Base-by-base conservation (phyloP, 64 coral and sea anemone species). In the Actinia equina region DNA sequence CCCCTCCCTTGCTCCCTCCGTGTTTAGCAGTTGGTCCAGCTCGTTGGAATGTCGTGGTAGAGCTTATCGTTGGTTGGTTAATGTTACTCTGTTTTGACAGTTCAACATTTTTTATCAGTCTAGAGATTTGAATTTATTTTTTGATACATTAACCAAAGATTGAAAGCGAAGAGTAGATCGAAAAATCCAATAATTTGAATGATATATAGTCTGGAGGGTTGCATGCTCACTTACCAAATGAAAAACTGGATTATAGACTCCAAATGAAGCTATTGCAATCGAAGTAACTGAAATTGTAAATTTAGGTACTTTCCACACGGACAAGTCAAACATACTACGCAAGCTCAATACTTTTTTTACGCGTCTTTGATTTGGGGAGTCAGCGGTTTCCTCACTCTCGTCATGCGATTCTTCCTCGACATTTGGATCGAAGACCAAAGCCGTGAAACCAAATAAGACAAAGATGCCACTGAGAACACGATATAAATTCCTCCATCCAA, bases 281-380 rank as follows among this genome's bases (percentile, higher is more conserved):
- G 83, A 85, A 18, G 62, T 85, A 5, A 44, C 83, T 0, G 83
- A 4, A 58, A 62, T 60, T 17, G 52, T 57, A 42, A 25, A 85
- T 44, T 58, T 85, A 2, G 83, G 83, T 2, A 60, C 83, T 63
- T 41, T 85, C 83, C 83, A 85, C 55, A 85, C 52, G 55, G 83
- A 85, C 55, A 58, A 22, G 52, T 85, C 83, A 59, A 85, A 85
- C 83, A 81, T 81, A 10, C 6, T 52, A 2, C 78, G 42, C 22
- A 81, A 81, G 20, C 43, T 81, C 2, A 52, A 20, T 20, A 44
- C 78, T 13, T 81, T 81, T 30, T 26, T 74, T 25, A 3, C 26
- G 17, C 44, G 17, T 49, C 22, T 37, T 81, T n/a, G 42, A 49
- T 44, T 19, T 81, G 43, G 44, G 7, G 42, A 49, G 17, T 81